These are phyloP conservation scores for Zosterops borbonicus DNA, from an alignment of 2,113 vertebrate genomes.

Conservation along the genomic window DNA sequence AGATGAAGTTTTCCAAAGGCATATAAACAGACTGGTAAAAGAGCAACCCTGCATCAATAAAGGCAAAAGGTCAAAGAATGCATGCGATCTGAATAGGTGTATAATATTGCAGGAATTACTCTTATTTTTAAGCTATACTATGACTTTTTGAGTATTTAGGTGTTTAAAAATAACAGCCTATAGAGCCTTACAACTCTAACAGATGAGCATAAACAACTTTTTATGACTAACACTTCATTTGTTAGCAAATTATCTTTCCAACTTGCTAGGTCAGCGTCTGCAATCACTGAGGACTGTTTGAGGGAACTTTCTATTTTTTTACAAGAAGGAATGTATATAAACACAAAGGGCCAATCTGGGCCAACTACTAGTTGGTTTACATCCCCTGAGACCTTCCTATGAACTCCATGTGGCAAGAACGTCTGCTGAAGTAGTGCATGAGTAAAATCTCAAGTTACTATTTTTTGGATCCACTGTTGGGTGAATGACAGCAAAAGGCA, in stretches of 20 bases:
- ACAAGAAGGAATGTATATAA: background rate
- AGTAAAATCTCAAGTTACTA: constrained; percentile 34
- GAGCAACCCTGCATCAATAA: fast-evolving
- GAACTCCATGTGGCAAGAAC: background rate
- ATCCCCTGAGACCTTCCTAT: background rate
- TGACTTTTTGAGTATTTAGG: background rate
- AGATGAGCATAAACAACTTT: background rate
- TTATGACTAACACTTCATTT: background rate
- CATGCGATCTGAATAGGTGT: background rate
- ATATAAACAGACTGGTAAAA: background rate
- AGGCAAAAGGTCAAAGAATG: background rate
- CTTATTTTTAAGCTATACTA: background rate
- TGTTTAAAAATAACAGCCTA: background rate
- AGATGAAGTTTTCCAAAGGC: background rate
- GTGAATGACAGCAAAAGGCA: background rate
- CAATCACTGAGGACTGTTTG: background rate
- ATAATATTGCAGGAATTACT: background rate
- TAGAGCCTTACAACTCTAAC: background rate
- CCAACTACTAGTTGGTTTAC: background rate
- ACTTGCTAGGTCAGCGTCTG: background rate
- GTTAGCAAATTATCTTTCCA: background rate
- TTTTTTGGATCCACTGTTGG: background rate
- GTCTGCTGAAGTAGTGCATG: background rate
- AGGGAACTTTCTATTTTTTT: background rate
- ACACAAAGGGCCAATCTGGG: background rate